Percentiles rank a stretch among this genome's conserved stretches.
Conservation (phyloP, 2,888 invertebrate genomes). For the Ectemnius cavifrons region DNA sequence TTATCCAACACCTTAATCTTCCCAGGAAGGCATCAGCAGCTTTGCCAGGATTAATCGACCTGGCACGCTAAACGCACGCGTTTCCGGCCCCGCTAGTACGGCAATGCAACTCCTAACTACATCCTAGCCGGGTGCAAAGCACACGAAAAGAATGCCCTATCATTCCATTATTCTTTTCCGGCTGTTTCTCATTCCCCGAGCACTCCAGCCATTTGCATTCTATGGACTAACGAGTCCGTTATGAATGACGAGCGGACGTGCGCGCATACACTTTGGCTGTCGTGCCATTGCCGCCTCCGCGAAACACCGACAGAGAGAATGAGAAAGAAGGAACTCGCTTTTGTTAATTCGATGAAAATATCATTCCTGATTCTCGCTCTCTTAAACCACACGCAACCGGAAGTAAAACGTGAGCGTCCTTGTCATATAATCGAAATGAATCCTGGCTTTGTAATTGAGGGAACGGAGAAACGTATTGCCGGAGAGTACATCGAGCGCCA, state of each 20-base stretch:
- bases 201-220: conserved; percentile 23
- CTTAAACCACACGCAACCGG: background rate
- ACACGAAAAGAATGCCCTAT: conserved; percentile 26
- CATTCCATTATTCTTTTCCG: conserved; percentile 28
- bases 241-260: conserved; percentile 19
- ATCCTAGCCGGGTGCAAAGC: conserved; percentile 30
- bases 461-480: too few species aligned
- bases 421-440: background rate
- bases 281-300: too few species aligned
- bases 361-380: conserved; percentile 7
- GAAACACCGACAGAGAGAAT: too few species aligned
- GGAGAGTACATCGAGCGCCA: too few species aligned
- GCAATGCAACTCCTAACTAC: conserved; percentile 15
- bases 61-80: conserved; percentile 45
- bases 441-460: background rate
- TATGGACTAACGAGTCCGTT: conserved; percentile 27
- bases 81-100: conserved; percentile 24
- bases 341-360: conserved; percentile 13
- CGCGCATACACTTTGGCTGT: conserved; percentile 9
- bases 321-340: conserved; percentile 6
- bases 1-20: conserved; percentile 38
- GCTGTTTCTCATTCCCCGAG: conserved; percentile 16
- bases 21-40: conserved; percentile 42
- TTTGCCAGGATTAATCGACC: conserved; percentile 41
- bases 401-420: background rate